A percentile compares a stretch with the other conserved stretches of the same genome.
phyloP scores from a whole-genome alignment of 2,113 vertebrate genomes.

The Illadopsis cleaveri region DNA sequence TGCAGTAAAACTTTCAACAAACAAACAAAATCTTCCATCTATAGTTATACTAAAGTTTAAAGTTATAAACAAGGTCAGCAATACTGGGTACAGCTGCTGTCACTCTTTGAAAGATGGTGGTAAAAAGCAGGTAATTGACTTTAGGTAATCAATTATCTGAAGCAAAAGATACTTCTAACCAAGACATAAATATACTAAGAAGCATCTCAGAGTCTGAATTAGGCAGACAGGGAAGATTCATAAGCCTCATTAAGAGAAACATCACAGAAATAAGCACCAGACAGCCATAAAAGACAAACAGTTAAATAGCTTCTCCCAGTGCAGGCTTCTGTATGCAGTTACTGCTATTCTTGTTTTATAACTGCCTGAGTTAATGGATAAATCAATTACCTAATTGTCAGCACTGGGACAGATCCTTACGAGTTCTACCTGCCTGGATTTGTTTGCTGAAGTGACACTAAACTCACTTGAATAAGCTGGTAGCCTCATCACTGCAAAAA shows the following conservation, averaged over 20 bases:
- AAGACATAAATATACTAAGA: constrained; percentile 33
- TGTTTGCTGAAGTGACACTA: neutral
- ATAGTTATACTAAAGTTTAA: neutral
- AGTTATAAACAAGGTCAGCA: neutral
- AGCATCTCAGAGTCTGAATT: constrained; percentile 13
- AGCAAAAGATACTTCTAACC: neutral
- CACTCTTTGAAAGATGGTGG: neutral
- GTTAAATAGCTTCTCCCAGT: neutral
- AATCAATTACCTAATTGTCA: constrained; percentile 27
- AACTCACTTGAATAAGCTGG: neutral
- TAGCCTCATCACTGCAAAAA: neutral
- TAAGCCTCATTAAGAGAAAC: constrained; percentile 45
- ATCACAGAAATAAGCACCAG: constrained; percentile 43
- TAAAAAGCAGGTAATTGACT: neutral
- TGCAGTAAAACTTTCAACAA: neutral
- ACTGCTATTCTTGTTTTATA: constrained; percentile 38
- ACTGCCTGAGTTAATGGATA: constrained; percentile 28
- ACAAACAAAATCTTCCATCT: neutral
- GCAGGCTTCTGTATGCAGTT: neutral
- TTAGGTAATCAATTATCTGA: constrained; percentile 2
- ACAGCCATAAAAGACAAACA: constrained; percentile 44
- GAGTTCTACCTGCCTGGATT: neutral
- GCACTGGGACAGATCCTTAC: neutral
- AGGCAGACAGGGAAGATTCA: constrained; percentile 34
- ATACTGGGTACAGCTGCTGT: neutral